Evolutionary conservation across 1,140 invertebrate genomes (phyloP), one percentile per base, ranked within the genome.

Genomic region (Solenopsis invicta): DNA sequence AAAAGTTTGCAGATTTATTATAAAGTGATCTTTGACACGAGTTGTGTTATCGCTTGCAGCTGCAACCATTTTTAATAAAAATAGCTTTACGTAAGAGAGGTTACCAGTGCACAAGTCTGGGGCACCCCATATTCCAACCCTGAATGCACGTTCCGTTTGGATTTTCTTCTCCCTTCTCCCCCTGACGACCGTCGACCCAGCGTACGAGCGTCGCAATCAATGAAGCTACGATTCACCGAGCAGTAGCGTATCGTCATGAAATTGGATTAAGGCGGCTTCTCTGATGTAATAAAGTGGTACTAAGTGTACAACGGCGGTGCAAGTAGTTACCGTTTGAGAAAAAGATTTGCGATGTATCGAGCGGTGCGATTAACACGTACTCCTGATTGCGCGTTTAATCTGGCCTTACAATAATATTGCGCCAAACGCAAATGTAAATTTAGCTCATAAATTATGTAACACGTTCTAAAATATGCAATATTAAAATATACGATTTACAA

Each of bases 181-280:
- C 77, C 56, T 61, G 29, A 74, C 81, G 75, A 86, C 66, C 85
- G 84, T 88, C 87, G 88, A 88, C 92, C 93, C 88, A 91, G 92
- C 93, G 92, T 93, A 94, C 92, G 88, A 92, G 69, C 92, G 91
- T 94, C 87, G 93, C 94, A 95, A 95, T 95, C 94, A 95, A 95
- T 95, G 94, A 95, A 95, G 94, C 93, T 94, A 94, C 94, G 94
- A 94, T 93, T 95, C 93, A 94, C 92, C 92, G 91, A 93, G 91
- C 94, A 94, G 93, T 94, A 92, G 89, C 91, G 94, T 94, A 92
- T 67, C 88, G 84, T 56, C 24, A 18, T 18, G 24, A 9, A 84
- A 74, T 75, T 80, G 45, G 3, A 84, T 61, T 74, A 74, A 74
- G 54, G 24, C 24, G 54, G 37, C 37, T 13, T 74, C 18, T 81